Evolutionary conservation across 2,797 vertebrate species (phyloP).

Genomic region (Dromococcyx pavoninus): DNA sequence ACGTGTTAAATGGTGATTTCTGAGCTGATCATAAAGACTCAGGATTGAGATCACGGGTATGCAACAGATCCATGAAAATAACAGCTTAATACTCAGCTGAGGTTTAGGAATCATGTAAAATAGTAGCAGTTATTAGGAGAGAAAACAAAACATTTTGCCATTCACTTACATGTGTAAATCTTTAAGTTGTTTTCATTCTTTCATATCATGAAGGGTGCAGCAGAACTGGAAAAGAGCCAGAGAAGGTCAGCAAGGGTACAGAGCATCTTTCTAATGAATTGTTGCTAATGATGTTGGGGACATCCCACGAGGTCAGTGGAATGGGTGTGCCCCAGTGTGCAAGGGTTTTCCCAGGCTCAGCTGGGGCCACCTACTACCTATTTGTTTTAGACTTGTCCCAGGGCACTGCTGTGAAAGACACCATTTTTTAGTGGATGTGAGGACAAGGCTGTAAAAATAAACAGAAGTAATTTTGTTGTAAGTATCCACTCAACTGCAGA

Average conservation of each 20-base stretch:
- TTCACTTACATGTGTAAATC: neutral
- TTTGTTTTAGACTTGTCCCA: neutral
- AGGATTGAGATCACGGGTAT: neutral
- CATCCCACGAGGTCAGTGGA: neutral
- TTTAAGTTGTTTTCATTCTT: neutral
- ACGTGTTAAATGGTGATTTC: neutral
- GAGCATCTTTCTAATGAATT: neutral
- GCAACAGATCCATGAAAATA: neutral
- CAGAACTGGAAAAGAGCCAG: neutral
- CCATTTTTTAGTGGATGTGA: neutral
- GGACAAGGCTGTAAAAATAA: constrained; percentile 30
- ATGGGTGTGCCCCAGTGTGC: neutral
- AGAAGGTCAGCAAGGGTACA: neutral
- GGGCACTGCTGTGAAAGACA: neutral
- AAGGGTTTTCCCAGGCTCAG: neutral
- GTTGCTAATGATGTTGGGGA: neutral
- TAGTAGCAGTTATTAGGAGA: neutral
- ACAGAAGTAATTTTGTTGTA: constrained; percentile 18
- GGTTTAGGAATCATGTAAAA: fast-evolving
- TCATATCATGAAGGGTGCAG: neutral
- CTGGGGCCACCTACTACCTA: neutral
- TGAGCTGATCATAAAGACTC: neutral
- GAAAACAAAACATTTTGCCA: neutral
- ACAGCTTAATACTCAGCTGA: neutral
- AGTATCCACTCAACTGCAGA: neutral